Percentiles rank a stretch among this genome's conserved stretches.
These are phyloP conservation scores for Argyresthia albistria DNA, from an alignment of 2,888 invertebrate genomes.

Conservation along the genomic window DNA sequence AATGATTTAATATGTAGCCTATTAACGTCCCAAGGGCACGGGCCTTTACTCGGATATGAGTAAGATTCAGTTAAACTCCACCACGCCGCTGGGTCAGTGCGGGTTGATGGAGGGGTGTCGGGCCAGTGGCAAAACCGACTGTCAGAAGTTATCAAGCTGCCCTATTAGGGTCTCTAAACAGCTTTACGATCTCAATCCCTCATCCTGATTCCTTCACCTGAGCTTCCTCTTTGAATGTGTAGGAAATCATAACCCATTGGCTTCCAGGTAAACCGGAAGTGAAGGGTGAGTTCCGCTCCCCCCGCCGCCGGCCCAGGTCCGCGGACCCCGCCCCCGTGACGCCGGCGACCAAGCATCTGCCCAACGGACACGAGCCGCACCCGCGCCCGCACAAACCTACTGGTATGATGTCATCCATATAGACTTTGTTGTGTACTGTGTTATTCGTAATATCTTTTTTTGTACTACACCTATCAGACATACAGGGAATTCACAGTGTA, in stretches of 20 bases:
- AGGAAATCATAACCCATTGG: constrained; percentile 7
- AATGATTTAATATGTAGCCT: too few relatives aligned
- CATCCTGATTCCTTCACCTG: too few relatives aligned
- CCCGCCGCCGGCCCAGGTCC: constrained; percentile 82
- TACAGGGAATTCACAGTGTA: too few relatives aligned
- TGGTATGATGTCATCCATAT: constrained; percentile 31
- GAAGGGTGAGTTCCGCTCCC: constrained; percentile 78
- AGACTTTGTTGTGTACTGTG: background rate
- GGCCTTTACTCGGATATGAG: too few relatives aligned
- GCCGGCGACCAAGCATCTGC: constrained; percentile 28
- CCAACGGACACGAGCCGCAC: constrained; percentile 72
- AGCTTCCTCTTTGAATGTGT: background rate
- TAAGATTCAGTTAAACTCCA: too few relatives aligned
- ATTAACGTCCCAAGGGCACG: too few relatives aligned
- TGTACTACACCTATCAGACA: background rate
- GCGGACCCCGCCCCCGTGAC: constrained; percentile 62
- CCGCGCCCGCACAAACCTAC: constrained; percentile 81
- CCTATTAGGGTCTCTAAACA: too few relatives aligned
- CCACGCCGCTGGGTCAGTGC: too few relatives aligned
- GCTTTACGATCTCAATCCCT: too few relatives aligned
- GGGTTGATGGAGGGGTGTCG: too few relatives aligned
- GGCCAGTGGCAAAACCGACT: too few relatives aligned
- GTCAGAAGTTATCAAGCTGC: too few relatives aligned
- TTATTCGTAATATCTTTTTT: background rate
- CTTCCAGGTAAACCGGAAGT: constrained; percentile 43